phyloP scores from a whole-genome alignment of 2,113 vertebrate genomes.

The Lagopus muta region DNA sequence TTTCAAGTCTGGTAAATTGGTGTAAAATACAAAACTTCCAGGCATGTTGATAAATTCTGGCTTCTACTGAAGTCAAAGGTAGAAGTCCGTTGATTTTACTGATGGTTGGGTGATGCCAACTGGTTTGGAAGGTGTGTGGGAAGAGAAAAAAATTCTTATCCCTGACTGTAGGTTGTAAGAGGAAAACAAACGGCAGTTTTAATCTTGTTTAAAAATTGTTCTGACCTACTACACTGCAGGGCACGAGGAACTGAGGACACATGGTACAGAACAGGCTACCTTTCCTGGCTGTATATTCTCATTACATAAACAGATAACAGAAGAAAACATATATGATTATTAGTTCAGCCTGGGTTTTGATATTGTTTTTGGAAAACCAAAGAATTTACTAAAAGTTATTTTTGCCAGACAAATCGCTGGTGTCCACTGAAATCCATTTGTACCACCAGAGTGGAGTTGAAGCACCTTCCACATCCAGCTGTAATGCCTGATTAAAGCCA shows the following conservation, averaged over 20 bases:
- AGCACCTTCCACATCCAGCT: not conserved
- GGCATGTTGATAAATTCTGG: not conserved
- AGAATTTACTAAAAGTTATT: not conserved
- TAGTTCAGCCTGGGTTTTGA: not conserved
- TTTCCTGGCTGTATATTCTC: not conserved
- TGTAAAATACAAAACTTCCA: not conserved
- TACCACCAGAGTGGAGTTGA: not conserved
- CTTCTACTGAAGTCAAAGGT: not conserved
- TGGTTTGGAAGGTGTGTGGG: not conserved
- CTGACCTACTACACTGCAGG: not conserved
- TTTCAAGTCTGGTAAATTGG: not conserved
- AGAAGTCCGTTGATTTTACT: not conserved
- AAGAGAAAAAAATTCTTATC: not conserved
- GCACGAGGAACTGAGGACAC: not conserved
- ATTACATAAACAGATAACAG: not conserved
- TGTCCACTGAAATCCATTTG: not conserved
- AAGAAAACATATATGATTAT: not conserved
- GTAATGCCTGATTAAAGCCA: not conserved
- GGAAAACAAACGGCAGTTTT: not conserved
- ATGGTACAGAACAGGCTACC: not conserved
- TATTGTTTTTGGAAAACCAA: not conserved
- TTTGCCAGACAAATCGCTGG: not conserved
- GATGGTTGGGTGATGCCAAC: not conserved
- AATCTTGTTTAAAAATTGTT: not conserved
- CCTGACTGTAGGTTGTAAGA: not conserved